Base-by-base conservation (phyloP, 1,140 invertebrate genomes). In the Chymomyza costata region DNA sequence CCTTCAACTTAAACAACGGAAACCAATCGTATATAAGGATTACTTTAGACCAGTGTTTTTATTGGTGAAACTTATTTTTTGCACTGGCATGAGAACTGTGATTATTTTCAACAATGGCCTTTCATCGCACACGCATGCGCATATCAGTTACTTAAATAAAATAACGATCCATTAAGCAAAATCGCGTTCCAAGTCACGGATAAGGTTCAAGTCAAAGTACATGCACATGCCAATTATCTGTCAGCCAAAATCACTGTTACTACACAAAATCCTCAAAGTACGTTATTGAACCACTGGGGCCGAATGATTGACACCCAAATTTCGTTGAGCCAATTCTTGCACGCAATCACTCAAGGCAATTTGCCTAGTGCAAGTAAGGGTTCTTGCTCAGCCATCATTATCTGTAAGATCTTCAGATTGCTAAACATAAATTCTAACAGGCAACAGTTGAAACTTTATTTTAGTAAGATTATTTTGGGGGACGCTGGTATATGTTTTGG, bases 261-360 rank as follows among this genome's bases (percentile, higher is more conserved):
- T 44, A n/a, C 31, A 35, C 34, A 35, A 35, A 16, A 45, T 51
- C 41, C 70, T 47, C 51, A 67, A 70, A 73, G 52, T 80, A 38
- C 49, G 50, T 73, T 80, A 78, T 73, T 56, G 73, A 71, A 80
- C 54, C 63, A 65, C 53, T 64, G 54, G 54, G 64, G 46, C 48
- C 56, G 48, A 54, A 53, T 65, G 73, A 78, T 78, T 78, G 73
- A 78, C 73, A 80, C 62, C 44, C 47, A 73, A 80, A 71, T 73
- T 73, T 80, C 73, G 34, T 39, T 50, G 54, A 54, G 62, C 61
- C 59, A 41, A 65, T 65, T 65, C 32, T 61, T 65, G 73, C 73
- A 78, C 73, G 73, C 73, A 78, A 80, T 51, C 67, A 49, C 58
- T 57, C 57, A 55, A 39, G 47, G 53, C 65, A 80, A 78, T 78